A percentile compares a stretch with the other conserved stretches of the same genome.
phyloP scores from a whole-genome alignment of 2,797 vertebrate genomes.

The Chaetodon trifasciatus region DNA sequence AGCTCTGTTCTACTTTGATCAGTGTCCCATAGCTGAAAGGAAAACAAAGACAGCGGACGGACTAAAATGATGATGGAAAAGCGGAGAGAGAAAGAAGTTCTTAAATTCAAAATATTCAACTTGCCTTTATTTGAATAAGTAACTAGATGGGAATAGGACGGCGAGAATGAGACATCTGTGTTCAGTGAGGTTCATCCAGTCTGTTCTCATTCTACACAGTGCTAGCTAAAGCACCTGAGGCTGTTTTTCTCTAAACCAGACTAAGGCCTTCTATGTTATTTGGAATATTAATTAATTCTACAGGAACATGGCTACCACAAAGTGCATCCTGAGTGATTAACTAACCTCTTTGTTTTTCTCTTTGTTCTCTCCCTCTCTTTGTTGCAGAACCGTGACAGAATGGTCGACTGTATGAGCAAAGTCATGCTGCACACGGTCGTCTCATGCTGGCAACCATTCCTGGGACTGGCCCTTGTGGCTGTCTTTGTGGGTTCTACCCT shows the following conservation, averaged over 20 bases:
- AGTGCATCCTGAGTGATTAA: slow-evolving; percentile 1
- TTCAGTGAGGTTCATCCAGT: neutral
- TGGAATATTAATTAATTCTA: neutral
- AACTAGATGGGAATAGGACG: neutral
- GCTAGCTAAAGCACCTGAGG: neutral
- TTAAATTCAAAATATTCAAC: slow-evolving; percentile 29
- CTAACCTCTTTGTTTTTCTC: slow-evolving; percentile 34
- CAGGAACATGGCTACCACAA: neutral
- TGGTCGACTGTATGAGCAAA: slow-evolving; percentile 92
- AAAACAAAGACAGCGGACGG: slow-evolving; percentile 23
- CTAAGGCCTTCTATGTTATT: slow-evolving; percentile 6
- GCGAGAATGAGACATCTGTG: neutral
- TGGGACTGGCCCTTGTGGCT: slow-evolving; percentile 94
- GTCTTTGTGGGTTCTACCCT: slow-evolving; percentile 89
- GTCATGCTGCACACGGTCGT: slow-evolving; percentile 96
- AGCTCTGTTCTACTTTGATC: slow-evolving; percentile 19
- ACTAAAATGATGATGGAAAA: slow-evolving; percentile 1
- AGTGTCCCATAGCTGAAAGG: slow-evolving; percentile 16
- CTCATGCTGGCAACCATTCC: slow-evolving; percentile 95
- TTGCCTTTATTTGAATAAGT: slow-evolving; percentile 9
- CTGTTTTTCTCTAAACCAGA: slow-evolving; percentile 1
- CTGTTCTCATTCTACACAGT: neutral
- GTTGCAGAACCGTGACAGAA: slow-evolving; percentile 93
- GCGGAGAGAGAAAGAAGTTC: neutral
- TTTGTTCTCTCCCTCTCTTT: slow-evolving; percentile 53